Percentiles rank a stretch among this genome's conserved stretches.
Evolutionary conservation across 1,140 invertebrate genomes (phyloP).

Genomic region (Colletes latitarsis): DNA sequence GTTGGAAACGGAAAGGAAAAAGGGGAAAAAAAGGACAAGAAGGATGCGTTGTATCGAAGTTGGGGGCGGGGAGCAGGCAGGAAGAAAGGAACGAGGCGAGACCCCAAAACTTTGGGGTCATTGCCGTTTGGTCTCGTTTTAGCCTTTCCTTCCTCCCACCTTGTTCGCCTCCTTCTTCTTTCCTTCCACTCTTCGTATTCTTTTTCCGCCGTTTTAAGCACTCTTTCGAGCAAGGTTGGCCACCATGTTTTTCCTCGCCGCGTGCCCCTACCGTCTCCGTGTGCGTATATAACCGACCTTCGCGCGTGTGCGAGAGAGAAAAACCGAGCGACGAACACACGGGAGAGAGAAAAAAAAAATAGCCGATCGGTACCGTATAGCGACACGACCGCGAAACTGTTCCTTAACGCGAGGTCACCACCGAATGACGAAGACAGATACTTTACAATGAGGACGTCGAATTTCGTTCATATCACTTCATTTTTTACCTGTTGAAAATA

Average conservation of each 20-base stretch:
- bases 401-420: conserved; percentile 38
- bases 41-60: conserved; percentile 38
- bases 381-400: conserved; percentile 45
- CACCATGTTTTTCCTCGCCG: conserved; percentile 69
- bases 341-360: conserved; percentile 6
- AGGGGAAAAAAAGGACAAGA: conserved; percentile 27
- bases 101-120: conserved; percentile 72
- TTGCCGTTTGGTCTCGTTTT: conserved; percentile 72
- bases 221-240: conserved; percentile 75
- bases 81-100: conserved; percentile 59
- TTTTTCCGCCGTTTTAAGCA: conserved; percentile 58
- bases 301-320: conserved; percentile 53
- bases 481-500: conserved; percentile 45
- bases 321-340: conserved; percentile 13
- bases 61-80: conserved; percentile 32
- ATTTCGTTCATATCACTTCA: conserved; percentile 62
- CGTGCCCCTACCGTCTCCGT: conserved; percentile 61
- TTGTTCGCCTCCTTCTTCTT: conserved; percentile 58
- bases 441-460: conserved; percentile 65
- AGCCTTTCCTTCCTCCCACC: conserved; percentile 61
- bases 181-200: conserved; percentile 50
- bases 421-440: conserved; percentile 36
- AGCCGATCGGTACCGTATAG: conserved; percentile 24
- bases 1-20: conserved; percentile 16
- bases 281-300: conserved; percentile 73